phyloP scores from a whole-genome alignment of 2,113 vertebrate genomes.

The Gyps fulvus region DNA sequence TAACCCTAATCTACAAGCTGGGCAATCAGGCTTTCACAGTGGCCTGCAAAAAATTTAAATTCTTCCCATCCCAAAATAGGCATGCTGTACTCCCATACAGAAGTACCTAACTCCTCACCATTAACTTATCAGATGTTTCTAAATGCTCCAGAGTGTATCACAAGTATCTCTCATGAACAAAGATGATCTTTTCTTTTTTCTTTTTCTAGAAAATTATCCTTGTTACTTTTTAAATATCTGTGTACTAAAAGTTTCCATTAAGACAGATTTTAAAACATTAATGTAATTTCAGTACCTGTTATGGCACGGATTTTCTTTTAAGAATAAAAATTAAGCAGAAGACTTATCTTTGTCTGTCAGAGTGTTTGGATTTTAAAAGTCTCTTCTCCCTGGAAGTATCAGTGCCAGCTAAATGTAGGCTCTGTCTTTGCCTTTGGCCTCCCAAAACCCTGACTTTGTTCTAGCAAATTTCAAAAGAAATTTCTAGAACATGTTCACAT shows the following conservation, averaged over 20 bases:
- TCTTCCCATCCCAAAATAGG: background rate
- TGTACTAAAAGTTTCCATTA: background rate
- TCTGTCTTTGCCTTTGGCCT: background rate
- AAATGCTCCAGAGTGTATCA: background rate
- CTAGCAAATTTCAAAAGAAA: background rate
- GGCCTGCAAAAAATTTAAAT: background rate
- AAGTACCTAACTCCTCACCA: background rate
- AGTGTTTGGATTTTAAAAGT: background rate
- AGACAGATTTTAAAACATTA: background rate
- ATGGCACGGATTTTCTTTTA: background rate
- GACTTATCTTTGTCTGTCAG: background rate
- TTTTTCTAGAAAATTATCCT: background rate
- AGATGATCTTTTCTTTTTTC: background rate
- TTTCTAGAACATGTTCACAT: background rate
- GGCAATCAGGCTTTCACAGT: background rate
- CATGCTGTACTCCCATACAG: background rate
- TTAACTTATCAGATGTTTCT: background rate
- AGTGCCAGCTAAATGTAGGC: background rate
- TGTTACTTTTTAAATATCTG: background rate
- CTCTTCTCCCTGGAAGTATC: background rate
- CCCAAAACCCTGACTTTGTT: background rate
- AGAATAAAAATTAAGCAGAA: background rate
- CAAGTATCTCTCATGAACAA: background rate
- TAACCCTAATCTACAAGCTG: background rate
- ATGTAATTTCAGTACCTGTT: background rate